Conservation (phyloP, 2,888 invertebrate genomes). For the Eupithecia vulgata region DNA sequence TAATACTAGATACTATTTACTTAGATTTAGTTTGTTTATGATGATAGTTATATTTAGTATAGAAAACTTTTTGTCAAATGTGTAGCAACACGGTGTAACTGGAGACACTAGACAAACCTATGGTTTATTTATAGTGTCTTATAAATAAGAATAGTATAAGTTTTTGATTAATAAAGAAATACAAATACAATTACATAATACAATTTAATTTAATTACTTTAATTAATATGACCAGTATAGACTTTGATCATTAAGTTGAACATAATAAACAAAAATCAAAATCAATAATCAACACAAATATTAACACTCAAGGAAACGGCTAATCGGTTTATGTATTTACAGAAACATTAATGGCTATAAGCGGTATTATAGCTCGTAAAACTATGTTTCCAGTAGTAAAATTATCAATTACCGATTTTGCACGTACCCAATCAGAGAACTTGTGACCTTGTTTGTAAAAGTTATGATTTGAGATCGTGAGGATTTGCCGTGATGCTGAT, state of each 20-base stretch:
- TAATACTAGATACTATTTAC: too few species aligned
- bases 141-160: too few species aligned
- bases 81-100: too few species aligned
- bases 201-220: background rate
- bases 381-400: conserved; percentile 31
- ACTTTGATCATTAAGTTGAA: background rate
- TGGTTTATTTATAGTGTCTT: too few species aligned
- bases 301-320: conserved; percentile 19
- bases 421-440: conserved; percentile 28
- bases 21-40: too few species aligned
- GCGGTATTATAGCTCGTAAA: conserved; percentile 38
- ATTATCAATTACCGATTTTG: conserved; percentile 38
- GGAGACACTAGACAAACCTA: too few species aligned
- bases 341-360: conserved; percentile 19
- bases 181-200: too few species aligned
- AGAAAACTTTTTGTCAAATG: too few species aligned
- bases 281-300: conserved; percentile 1
- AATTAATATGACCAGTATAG: background rate
- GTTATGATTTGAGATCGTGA: conserved; percentile 22
- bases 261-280: background rate
- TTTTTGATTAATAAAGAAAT: too few species aligned
- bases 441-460: conserved; percentile 27
- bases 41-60: too few species aligned
- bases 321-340: conserved; percentile 29
- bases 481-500: background rate